Evolutionary conservation across 2,113 vertebrate genomes (phyloP), one percentile per base, ranked within the genome.

Genomic region (Elgaria multicarinata): DNA sequence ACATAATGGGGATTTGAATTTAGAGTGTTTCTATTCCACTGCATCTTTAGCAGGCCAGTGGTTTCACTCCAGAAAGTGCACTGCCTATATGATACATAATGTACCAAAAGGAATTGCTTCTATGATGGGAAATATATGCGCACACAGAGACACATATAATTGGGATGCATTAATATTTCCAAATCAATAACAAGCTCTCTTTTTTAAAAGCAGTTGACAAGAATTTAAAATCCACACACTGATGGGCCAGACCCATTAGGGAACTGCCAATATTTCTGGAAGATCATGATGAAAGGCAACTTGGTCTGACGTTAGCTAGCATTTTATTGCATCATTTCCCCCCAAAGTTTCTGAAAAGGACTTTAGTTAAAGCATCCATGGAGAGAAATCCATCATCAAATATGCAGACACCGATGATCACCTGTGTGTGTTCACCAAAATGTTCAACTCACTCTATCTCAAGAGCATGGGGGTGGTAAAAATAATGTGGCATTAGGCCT

Each of bases 141-240:
- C 12, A 3, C 10, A 53, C n/a, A n/a, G n/a, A n/a, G n/a, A n/a
- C 12, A 10, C 10, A 89, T 50, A 55, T 86, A 82, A 39, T 84
- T 33, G 78, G 18, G 55, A 18, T 33, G 26, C 72, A 82, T 87
- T 91, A 83, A 74, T 92, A 90, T 87, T 89, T 93, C 6, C 93
- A 95, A 92, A 86, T 83, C 86, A 36, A 76, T 84, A 80, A 66
- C 42, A 50, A 20, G 31, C 20, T 31, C 14, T 28, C 80, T 31
- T 76, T 22, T 76, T 92, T 85, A 93, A 74, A 93, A 93, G 76
- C 50, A 78, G 89, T 7, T 55, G 50, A 20, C 79, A 90, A 84
- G 71, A 64, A 39, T 93, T 87, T 82, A 88, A 83, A 88, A 93
- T 86, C 67, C 64, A 24, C 88, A 36, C 18, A 46, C 77, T 22